phyloP scores from a whole-genome alignment of 2,888 invertebrate species.

The Phalera bucephala region DNA sequence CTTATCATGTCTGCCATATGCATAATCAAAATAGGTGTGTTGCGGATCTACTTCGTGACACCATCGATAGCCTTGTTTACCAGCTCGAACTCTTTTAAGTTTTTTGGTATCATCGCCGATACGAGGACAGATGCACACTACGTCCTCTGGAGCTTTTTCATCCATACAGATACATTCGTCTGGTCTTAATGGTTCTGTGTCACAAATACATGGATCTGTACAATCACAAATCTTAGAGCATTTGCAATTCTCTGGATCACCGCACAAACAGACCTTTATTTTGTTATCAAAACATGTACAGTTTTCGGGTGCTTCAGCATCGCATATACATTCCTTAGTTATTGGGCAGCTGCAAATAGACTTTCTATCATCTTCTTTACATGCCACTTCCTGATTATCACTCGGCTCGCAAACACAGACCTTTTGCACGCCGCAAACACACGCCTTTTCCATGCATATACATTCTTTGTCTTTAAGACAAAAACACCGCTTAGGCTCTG shows the following conservation, averaged over 20 bases:
- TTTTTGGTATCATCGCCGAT: conserved; percentile 39
- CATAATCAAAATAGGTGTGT: conserved; percentile 71
- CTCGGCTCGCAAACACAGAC: conserved; percentile 56
- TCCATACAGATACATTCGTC: conserved; percentile 54
- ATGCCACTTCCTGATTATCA: conserved; percentile 34
- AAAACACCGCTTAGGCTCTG: conserved; percentile 44
- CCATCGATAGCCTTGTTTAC: conserved; percentile 70
- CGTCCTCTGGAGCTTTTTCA: conserved; percentile 26
- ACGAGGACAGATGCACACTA: conserved; percentile 46
- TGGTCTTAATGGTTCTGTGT: conserved; percentile 31
- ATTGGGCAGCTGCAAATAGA: conserved; percentile 51
- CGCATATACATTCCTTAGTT: conserved; percentile 49
- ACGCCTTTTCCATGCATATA: conserved; percentile 44
- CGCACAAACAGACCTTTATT: conserved; percentile 52
- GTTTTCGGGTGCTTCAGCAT: conserved; percentile 22
- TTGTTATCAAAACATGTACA: conserved; percentile 53
- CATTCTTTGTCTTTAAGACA: conserved; percentile 59
- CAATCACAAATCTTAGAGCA: conserved; percentile 60
- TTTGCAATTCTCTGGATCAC: conserved; percentile 57
- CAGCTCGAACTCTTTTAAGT: conserved; percentile 56
- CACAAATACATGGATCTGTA: conserved; percentile 59
- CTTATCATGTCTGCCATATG: conserved; percentile 60
- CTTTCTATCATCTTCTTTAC: conserved; percentile 45
- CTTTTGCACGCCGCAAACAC: conserved; percentile 55
- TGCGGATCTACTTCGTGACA: conserved; percentile 67